These are phyloP conservation scores for Oryzias curvinotus DNA, from an alignment of 2,113 vertebrate species.

Conservation along the genomic window DNA sequence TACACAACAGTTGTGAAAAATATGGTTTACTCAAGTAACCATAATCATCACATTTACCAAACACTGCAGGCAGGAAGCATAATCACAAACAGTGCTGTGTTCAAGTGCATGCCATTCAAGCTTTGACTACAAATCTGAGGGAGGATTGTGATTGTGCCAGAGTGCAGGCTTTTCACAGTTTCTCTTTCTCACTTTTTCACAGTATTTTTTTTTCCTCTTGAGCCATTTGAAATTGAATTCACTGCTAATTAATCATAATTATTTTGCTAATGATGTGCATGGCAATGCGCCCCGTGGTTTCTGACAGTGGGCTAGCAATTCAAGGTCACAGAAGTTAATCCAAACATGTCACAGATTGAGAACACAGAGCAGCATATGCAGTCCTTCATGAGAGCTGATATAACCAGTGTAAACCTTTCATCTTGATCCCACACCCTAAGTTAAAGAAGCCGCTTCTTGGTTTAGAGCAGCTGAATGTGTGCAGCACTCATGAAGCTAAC, in stretches of 20 bases:
- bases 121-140: constrained; percentile 35
- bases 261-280: constrained; percentile 68
- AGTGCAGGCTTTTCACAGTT: constrained; percentile 52
- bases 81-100: constrained; percentile 44
- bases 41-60: constrained; percentile 57
- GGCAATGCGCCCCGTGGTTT: constrained; percentile 50
- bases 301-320: constrained; percentile 50
- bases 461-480: neutral
- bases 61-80: constrained; percentile 45
- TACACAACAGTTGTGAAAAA: constrained; percentile 20
- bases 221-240: constrained; percentile 68
- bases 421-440: neutral
- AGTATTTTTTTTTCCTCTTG: constrained; percentile 41
- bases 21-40: constrained; percentile 33
- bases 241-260: constrained; percentile 78
- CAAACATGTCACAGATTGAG: constrained; percentile 50
- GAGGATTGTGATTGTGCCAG: constrained; percentile 48
- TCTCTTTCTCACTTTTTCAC: constrained; percentile 37
- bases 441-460: neutral
- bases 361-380: constrained; percentile 19
- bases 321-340: constrained; percentile 66
- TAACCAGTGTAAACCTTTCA: neutral
- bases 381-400: constrained; percentile 12
- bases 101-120: constrained; percentile 46
- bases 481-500: neutral